Evolutionary conservation across 1,140 invertebrate genomes (phyloP).

Genomic region (Mylabris phalerata): DNA sequence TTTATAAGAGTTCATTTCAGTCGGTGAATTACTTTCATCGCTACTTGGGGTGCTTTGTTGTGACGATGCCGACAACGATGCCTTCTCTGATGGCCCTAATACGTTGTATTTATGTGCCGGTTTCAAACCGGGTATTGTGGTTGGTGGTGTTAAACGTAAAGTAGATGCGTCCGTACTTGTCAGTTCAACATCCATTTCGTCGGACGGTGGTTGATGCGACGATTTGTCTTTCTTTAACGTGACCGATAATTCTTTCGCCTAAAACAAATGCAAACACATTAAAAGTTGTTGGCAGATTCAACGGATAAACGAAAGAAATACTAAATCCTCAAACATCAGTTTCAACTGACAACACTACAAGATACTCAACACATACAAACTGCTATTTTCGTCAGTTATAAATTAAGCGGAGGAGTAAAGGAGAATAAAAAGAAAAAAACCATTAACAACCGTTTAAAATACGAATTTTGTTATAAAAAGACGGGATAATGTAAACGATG

Average conservation of each 20-base stretch:
- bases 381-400: too few relatives aligned
- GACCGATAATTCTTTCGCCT: slow-evolving; percentile 36
- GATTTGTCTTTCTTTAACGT: slow-evolving; percentile 32
- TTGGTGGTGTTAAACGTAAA: slow-evolving; percentile 46
- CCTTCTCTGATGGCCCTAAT: slow-evolving; percentile 44
- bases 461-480: too few relatives aligned
- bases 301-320: slow-evolving; percentile 1
- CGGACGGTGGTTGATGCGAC: slow-evolving; percentile 27
- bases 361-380: too few relatives aligned
- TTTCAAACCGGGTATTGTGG: slow-evolving; percentile 49
- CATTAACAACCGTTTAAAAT: too few relatives aligned
- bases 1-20: slow-evolving; percentile 79
- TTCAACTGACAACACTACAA: too few relatives aligned
- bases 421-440: too few relatives aligned
- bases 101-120: slow-evolving; percentile 48
- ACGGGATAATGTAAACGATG: too few relatives aligned
- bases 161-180: slow-evolving; percentile 45
- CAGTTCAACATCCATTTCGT: slow-evolving; percentile 49
- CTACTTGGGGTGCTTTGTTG: slow-evolving; percentile 67
- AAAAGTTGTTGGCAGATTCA: slow-evolving; percentile 6
- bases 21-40: slow-evolving; percentile 82
- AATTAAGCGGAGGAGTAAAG: too few relatives aligned
- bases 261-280: slow-evolving; percentile 15
- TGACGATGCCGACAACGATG: slow-evolving; percentile 30
- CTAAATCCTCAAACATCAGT: background rate